Evolutionary conservation across 2,113 vertebrate genomes (phyloP).

Genomic region (Takifugu bimaculatus): DNA sequence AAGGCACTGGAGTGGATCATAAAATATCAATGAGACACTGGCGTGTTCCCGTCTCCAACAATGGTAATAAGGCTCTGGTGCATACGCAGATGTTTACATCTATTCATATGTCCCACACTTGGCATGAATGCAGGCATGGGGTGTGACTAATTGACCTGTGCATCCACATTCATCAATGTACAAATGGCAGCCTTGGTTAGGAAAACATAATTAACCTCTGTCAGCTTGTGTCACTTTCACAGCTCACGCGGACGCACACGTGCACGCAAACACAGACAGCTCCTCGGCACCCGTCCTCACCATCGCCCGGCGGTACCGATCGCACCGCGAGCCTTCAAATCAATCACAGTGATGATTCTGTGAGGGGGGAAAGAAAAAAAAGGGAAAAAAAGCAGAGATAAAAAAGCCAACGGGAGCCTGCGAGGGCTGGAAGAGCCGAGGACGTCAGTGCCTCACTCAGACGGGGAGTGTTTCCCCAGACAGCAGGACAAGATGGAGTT

Average conservation of each 20-base stretch:
- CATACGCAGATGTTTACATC: slow-evolving; percentile 19
- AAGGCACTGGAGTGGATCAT: slow-evolving; percentile 42
- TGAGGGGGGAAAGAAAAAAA: slow-evolving; percentile 5
- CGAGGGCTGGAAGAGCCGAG: slow-evolving; percentile 52
- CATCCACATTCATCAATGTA: slow-evolving; percentile 18
- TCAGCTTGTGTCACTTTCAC: slow-evolving; percentile 32
- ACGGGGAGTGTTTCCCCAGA: slow-evolving; percentile 56
- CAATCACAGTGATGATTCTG: slow-evolving; percentile 63
- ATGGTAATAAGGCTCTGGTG: slow-evolving; percentile 26
- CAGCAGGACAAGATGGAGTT: slow-evolving; percentile 58
- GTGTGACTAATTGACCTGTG: slow-evolving; percentile 40
- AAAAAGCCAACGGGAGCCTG: slow-evolving; percentile 50
- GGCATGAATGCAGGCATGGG: slow-evolving; percentile 18
- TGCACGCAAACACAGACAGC: slow-evolving; percentile 4
- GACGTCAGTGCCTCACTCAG: slow-evolving; percentile 64
- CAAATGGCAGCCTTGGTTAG: slow-evolving; percentile 30
- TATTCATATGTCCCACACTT: slow-evolving; percentile 18
- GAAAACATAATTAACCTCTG: slow-evolving; percentile 45
- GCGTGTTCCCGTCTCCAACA: slow-evolving; percentile 28
- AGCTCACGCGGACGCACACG: slow-evolving; percentile 14
- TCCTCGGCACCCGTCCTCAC: slow-evolving; percentile 35
- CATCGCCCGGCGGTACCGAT: slow-evolving; percentile 49
- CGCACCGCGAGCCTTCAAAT: slow-evolving; percentile 58
- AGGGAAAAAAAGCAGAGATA: slow-evolving; percentile 38
- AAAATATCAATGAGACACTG: slow-evolving; percentile 40